These are phyloP conservation scores for Eupithecia centaureata DNA, from an alignment of 2,888 invertebrate genomes.

Conservation along the genomic window DNA sequence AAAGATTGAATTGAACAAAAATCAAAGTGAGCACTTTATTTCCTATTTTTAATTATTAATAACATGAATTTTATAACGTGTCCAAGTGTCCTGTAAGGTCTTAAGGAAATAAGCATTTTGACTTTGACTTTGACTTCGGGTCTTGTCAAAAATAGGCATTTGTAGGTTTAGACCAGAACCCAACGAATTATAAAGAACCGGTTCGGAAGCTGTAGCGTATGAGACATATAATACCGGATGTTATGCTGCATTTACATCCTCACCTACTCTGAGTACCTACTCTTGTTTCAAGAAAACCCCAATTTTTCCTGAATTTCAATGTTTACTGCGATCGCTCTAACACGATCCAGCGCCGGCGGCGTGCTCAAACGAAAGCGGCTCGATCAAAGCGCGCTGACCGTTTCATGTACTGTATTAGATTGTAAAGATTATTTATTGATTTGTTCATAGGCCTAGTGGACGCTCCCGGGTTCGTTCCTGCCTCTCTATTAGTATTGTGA, in stretches of 20 bases:
- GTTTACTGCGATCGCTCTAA: constrained; percentile 66
- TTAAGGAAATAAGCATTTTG: no score
- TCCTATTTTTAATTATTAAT: no score
- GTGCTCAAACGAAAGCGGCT: constrained; percentile 62
- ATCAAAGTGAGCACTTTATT: no score
- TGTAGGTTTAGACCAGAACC: not conserved
- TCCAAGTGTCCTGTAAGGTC: no score
- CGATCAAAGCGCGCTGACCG: constrained; percentile 43
- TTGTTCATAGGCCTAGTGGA: constrained; percentile 41
- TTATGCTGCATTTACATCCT: not conserved
- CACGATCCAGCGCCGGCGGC: constrained; percentile 63
- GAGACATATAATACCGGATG: not conserved
- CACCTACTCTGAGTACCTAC: not conserved
- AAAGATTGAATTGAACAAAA: no score
- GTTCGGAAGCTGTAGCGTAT: not conserved
- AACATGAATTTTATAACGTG: no score
- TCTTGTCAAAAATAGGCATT: not conserved
- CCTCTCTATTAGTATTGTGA: constrained; percentile 29
- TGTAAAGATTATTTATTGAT: constrained; percentile 47
- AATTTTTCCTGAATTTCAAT: constrained; percentile 53
- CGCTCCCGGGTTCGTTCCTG: constrained; percentile 24
- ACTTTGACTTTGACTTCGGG: no score
- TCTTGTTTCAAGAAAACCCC: constrained; percentile 7
- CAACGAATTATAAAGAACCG: not conserved
- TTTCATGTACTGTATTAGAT: constrained; percentile 43